Evolutionary conservation across 2,888 invertebrate species (phyloP), one percentile per base, ranked within the genome.

Genomic region (Barypeithes pellucidus): DNA sequence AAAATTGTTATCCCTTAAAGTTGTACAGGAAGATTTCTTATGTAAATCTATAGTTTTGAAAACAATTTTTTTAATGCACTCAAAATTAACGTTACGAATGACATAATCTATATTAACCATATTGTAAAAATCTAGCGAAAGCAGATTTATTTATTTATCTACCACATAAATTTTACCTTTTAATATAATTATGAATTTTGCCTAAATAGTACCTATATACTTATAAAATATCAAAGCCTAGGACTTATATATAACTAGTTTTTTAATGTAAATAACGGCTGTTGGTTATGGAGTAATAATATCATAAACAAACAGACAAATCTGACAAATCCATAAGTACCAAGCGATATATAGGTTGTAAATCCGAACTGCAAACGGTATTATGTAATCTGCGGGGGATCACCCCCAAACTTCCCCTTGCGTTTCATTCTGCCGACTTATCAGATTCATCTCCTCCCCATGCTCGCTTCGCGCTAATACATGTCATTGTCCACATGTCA

Each of bases 361-460:
- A 85, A 85, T 85, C 85, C 85, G 81, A 78, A 84, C 80, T 80
- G 85, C 84, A 85, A 85, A 85, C 85, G 74, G 72, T 81, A 79
- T 82, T 83, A 79, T 81, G 83, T 83, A 85, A 83, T 84, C 84
- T 84, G 82, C 79, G 79, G 80, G 77, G 81, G 76, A 80, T 81
- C 82, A 79, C 81, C 81, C 82, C 80, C 79, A 68, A 60, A 63
- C 63, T 66, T 66, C 60, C 73, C 74, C 72, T 52, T 50, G 33
- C 65, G 33, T 66, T 52, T 71, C 60, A 50, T 61, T 45, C 50
- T 50, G 50, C 45, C 52, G 61, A 68, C 73, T 73, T 73, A 73
- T 73, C 73, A 73, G 62, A 22, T 63, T 59, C 63, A 68, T 73
- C 73, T 47, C 67, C 47, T 45, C 43, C 57, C 29, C 45, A 16